Evolutionary conservation across 2,888 invertebrate species (phyloP).

Genomic region (Phytoseiulus persimilis): DNA sequence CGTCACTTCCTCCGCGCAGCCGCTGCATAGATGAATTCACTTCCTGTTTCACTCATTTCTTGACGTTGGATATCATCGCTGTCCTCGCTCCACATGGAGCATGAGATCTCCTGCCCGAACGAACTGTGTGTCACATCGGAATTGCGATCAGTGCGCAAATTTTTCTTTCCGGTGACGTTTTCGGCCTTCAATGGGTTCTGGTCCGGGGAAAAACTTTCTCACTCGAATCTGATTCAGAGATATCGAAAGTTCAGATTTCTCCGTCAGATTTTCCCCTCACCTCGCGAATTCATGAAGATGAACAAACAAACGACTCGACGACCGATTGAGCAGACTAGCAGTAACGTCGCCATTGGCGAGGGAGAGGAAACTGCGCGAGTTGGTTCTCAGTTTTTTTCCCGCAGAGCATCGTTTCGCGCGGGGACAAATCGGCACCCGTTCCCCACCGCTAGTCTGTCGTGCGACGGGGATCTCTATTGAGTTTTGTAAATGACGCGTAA

Average conservation of each 20-base stretch:
- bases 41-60: too few relatives aligned
- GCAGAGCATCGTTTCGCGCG: not conserved
- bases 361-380: not conserved
- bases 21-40: too few relatives aligned
- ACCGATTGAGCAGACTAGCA: not conserved
- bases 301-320: not conserved
- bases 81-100: too few relatives aligned
- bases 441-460: not conserved
- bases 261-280: not conserved
- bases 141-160: too few relatives aligned
- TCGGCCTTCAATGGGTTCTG: too few relatives aligned
- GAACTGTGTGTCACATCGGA: too few relatives aligned
- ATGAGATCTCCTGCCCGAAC: too few relatives aligned
- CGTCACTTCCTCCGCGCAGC: too few relatives aligned
- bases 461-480: slow-evolving; percentile 8
- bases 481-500: slow-evolving; percentile 38
- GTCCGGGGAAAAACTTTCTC: too few relatives aligned
- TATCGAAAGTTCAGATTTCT: not conserved
- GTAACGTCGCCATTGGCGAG: not conserved
- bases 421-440: slow-evolving; percentile 5
- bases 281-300: not conserved
- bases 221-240: not conserved
- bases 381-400: not conserved
- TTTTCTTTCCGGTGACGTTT: too few relatives aligned
- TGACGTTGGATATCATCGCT: too few relatives aligned